Evolutionary conservation across 92 coral and sea anemone species (phyloP), one percentile per base, ranked within the genome.

Genomic region (Palythoa heliodiscus): DNA sequence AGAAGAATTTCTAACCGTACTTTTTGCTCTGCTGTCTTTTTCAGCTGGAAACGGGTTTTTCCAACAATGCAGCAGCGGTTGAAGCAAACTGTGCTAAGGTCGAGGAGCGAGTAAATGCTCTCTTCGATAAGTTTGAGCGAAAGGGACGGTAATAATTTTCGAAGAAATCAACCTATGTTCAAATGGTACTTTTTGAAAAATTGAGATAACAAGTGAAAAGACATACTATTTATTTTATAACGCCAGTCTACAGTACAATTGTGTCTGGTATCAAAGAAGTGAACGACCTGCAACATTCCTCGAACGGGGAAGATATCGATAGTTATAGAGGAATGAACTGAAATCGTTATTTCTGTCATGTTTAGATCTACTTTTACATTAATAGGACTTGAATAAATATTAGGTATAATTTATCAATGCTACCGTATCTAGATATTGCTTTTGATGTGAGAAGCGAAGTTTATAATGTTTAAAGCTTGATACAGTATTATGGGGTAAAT

Each of bases 41-140:
- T 38, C 84, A 96, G 99, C 89, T 96, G 60, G 99, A 89, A 39
- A 88, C 88, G 64, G 95, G 89, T 69, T 96, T 96, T 75, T 75
- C 89, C n/a, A 79, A 89, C 77, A 96, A 96, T 79, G 90, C 95
- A 68, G 89, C 95, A 7, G 91, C 96, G 78, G 92, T 96, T 85
- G 98, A 93, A 86, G 95, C 89, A n/a, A 96, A 96, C 86, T 96
- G 99, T 84, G 89, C 88, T 38, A 89, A 93, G 82, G 85, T 96
- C 11, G 99, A 96, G 73, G 92, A 90, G 52, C 93, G 99, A 43
- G 89, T 96, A 37, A 88, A 86, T 58, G 93, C 89, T 23, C 89
- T 96, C 75, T 89, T 94, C 16, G 89, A 82, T 15, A 94, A 90
- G 71, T 88, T 92, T 52, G 93, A 94, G 87, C 87, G 92, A 61